Base-by-base conservation (phyloP, 2,113 vertebrate genomes). In the Cheilinus undulatus region DNA sequence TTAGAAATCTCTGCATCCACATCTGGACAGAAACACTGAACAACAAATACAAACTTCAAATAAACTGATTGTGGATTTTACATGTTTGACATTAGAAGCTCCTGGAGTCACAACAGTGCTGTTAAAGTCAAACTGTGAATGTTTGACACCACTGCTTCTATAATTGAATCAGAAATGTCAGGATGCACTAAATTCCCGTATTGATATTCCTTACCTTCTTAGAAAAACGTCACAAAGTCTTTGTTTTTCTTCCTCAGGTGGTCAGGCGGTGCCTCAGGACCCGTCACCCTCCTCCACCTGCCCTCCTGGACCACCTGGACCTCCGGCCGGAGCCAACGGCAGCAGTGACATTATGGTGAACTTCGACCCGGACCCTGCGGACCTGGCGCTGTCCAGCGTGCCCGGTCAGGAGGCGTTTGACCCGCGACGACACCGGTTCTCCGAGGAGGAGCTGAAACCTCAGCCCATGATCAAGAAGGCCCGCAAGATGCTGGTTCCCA, bases 331-430 rank as follows among this genome's bases (percentile, higher is more conserved):
- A 2, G 65, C 83, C 72, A 92, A 94, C 27, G 91, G 88, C 34
- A 69, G 26, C 76, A 75, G 90, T 0, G 93, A 97, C 74, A 84
- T 97, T 80, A 88, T 95, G 93, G 95, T 96, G 92, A 96, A 96
- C 89, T 97, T 96, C 88, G 95, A 97, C 85, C 96, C 96, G 0
- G 96, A 97, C 83, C 96, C 96, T 0, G 95, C 95, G 0, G 96
- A 97, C 89, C 90, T 97, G 83, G 96, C 96, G 1, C 83, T 97
- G 84, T 97, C 96, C 76, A 96, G 95, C 71, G 95, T 97, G 45
- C 95, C 96, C 0, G 96, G 96, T 12, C 96, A 96, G 57, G 96
- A 97, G 85, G 96, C 96, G 2, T 97, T 97, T 6, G 96, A 97
- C 80, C 96, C 96, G 9, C 93, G 96, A 54, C 93, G 95, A 69